Conservation (phyloP, 2,888 invertebrate species). For the Galerucella calmariensis region DNA sequence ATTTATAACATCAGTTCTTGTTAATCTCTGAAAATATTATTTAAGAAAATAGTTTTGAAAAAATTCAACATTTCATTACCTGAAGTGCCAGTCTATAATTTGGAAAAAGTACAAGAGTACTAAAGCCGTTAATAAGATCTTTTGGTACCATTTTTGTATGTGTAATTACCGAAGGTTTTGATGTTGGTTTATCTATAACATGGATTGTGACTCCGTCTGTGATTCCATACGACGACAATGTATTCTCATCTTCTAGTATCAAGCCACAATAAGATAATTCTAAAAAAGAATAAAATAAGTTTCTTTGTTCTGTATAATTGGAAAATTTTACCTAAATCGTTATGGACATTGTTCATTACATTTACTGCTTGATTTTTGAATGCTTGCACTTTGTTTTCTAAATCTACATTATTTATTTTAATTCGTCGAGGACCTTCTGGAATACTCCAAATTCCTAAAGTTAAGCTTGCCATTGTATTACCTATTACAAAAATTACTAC, state of each 20-base stretch:
- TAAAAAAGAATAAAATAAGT: slow-evolving; percentile 53
- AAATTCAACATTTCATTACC: slow-evolving; percentile 60
- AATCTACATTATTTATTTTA: slow-evolving; percentile 71
- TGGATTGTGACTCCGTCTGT: slow-evolving; percentile 70
- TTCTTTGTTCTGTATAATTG: slow-evolving; percentile 19
- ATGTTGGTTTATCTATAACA: slow-evolving; percentile 66
- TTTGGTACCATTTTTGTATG: slow-evolving; percentile 69
- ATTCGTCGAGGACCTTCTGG: slow-evolving; percentile 66
- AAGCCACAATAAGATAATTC: slow-evolving; percentile 79
- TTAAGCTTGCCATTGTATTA: slow-evolving; percentile 48
- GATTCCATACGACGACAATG: slow-evolving; percentile 73
- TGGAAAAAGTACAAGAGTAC: slow-evolving; percentile 71
- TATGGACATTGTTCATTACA: slow-evolving; percentile 29
- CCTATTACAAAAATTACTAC: neutral
- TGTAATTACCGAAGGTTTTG: slow-evolving; percentile 53
- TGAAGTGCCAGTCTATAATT: slow-evolving; percentile 76
- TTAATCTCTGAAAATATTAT: slow-evolving; percentile 58
- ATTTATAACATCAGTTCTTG: slow-evolving; percentile 68
- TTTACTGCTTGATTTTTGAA: slow-evolving; percentile 63
- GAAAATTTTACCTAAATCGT: slow-evolving; percentile 29
- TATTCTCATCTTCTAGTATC: slow-evolving; percentile 72
- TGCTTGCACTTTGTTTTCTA: slow-evolving; percentile 71
- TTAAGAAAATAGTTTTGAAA: neutral
- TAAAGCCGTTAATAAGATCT: slow-evolving; percentile 72
- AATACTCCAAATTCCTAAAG: slow-evolving; percentile 67